Evolutionary conservation across 2,113 vertebrate genomes (phyloP), one percentile per base, ranked within the genome.

Genomic region (Cacatua alba): DNA sequence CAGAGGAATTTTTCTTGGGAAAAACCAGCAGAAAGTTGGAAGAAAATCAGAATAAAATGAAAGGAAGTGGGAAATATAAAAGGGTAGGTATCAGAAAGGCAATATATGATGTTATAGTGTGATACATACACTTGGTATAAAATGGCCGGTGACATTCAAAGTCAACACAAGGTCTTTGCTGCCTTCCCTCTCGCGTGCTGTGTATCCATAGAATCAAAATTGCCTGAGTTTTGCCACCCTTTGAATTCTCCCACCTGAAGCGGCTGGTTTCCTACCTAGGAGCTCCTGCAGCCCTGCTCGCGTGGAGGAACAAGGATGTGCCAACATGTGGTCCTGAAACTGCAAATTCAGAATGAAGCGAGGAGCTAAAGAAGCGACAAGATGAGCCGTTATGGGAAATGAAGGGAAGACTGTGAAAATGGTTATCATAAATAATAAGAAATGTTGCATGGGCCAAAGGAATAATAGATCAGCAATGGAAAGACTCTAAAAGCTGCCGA

Each of bases 351-450:
- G 74, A 84, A 75, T 15, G 62, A 84, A 93, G 39, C 68, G 29
- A 68, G 65, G 33, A 95, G 92, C 20, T 85, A 26, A 76, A 82
- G 63, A n/a, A 93, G 78, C 71, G 87, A 97, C 57, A 60, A 72
- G 94, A 88, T 52, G 52, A 96, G 92, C 82, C 2, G 0, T 63
- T 84, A 74, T 87, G 90, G 94, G 95, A 95, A 97, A 94, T 68
- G 74, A 94, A 95, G 84, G 81, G 74, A 92, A 89, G 92, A 63
- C 31, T 12, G 41, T 63, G 87, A 84, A 93, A 94, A 86, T 63
- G 72, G 88, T 83, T 86, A 63, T 88, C 83, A 94, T 94, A 94
- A 96, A 96, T 91, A 96, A 95, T 53, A 81, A 76, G 67, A 88
- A 82, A 75, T 37, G 80, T 95, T 84, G 72, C 70, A 75, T 10